Evolutionary conservation across 2,888 invertebrate genomes (phyloP).

Genomic region (Cylloceria caligata): DNA sequence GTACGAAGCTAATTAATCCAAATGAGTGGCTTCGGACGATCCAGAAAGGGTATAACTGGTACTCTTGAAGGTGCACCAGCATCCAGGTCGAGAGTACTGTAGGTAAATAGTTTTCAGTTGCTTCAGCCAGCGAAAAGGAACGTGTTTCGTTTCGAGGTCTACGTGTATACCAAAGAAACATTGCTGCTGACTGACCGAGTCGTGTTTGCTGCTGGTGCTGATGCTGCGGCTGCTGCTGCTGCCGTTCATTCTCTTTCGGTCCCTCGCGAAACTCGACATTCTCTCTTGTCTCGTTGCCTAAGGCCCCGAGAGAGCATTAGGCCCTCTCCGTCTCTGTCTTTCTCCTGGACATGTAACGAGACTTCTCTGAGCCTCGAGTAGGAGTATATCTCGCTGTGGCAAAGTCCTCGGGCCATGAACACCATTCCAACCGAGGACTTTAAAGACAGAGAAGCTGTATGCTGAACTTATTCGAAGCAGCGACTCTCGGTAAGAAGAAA

Average conservation of each 20-base stretch:
- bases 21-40: slow-evolving; percentile 23
- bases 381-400: slow-evolving; percentile 17
- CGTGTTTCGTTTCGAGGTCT: slow-evolving; percentile 51
- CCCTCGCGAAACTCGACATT: slow-evolving; percentile 55
- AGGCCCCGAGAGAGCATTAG: slow-evolving; percentile 62
- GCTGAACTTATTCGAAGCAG: slow-evolving; percentile 7
- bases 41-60: slow-evolving; percentile 38
- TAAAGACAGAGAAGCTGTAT: slow-evolving; percentile 21
- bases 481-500: slow-evolving; percentile 5
- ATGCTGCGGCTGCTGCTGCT: slow-evolving; percentile 7
- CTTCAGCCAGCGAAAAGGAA: slow-evolving; percentile 42
- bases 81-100: background rate
- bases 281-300: slow-evolving; percentile 62
- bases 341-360: slow-evolving; percentile 34
- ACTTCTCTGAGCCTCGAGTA: slow-evolving; percentile 27
- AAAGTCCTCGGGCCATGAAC: slow-evolving; percentile 65
- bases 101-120: slow-evolving; percentile 44
- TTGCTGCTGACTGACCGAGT: slow-evolving; percentile 18
- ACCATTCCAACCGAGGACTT: slow-evolving; percentile 58
- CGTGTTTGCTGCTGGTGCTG: slow-evolving; percentile 13
- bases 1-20: slow-evolving; percentile 55
- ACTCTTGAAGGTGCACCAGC: slow-evolving; percentile 13
- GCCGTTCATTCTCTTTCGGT: slow-evolving; percentile 22
- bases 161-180: slow-evolving; percentile 24
- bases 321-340: slow-evolving; percentile 40